phyloP scores from a whole-genome alignment of 2,888 invertebrate genomes.

The Eilema depressum region DNA sequence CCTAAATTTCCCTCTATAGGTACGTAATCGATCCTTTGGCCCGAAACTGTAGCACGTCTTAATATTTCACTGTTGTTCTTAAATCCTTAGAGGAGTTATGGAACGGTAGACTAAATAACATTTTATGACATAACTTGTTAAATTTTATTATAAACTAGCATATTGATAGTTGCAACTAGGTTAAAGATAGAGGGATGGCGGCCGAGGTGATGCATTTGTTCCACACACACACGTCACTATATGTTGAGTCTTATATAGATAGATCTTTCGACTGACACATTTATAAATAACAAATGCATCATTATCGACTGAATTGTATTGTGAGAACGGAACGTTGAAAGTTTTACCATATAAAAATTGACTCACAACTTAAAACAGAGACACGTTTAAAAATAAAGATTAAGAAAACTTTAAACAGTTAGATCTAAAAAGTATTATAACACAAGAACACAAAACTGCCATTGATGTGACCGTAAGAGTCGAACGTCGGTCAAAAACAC shows the following conservation, averaged over 20 bases:
- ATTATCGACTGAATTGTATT: slow-evolving; percentile 32
- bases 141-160: slow-evolving; percentile 72
- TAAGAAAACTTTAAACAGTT: slow-evolving; percentile 7
- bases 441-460: not conserved
- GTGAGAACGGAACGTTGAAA: slow-evolving; percentile 24
- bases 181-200: slow-evolving; percentile 53
- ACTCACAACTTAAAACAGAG: slow-evolving; percentile 17
- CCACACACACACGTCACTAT: slow-evolving; percentile 17
- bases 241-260: slow-evolving; percentile 13
- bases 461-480: not conserved
- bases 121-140: slow-evolving; percentile 67
- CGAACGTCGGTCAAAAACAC: slow-evolving; percentile 12
- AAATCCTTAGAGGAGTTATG: slow-evolving; percentile 68
- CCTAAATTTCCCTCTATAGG: slow-evolving; percentile 52
- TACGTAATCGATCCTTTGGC: slow-evolving; percentile 47
- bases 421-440: not conserved
- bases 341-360: slow-evolving; percentile 33
- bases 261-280: slow-evolving; percentile 30
- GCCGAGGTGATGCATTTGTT: slow-evolving; percentile 49
- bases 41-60: slow-evolving; percentile 50
- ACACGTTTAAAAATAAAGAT: slow-evolving; percentile 16
- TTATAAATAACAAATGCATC: slow-evolving; percentile 52
- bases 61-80: slow-evolving; percentile 70
- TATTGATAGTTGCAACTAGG: slow-evolving; percentile 75
- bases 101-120: slow-evolving; percentile 56